phyloP scores from a whole-genome alignment of 2,797 vertebrate genomes.

The Sebastes iracundus region DNA sequence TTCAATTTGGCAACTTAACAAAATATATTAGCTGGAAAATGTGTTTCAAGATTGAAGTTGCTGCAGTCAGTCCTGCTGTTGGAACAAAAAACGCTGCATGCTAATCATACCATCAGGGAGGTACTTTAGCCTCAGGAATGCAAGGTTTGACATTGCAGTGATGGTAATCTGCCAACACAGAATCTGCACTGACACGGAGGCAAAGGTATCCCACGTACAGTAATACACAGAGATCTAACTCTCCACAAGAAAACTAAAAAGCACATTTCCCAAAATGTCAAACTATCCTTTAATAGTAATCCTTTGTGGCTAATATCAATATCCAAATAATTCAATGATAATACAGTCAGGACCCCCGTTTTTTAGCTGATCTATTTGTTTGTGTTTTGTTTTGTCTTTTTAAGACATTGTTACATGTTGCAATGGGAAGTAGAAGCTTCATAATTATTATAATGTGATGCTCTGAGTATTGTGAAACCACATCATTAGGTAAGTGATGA shows the following conservation, averaged over 20 bases:
- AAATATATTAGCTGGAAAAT: neutral
- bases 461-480: conserved; percentile 14
- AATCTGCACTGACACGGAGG: neutral
- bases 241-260: neutral
- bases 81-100: conserved; percentile 4
- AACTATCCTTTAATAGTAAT: neutral
- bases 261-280: neutral
- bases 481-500: neutral
- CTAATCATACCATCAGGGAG: conserved; percentile 16
- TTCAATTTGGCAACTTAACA: neutral
- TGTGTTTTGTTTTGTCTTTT: neutral
- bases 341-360: neutral
- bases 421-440: neutral
- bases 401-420: neutral
- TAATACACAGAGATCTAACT: neutral
- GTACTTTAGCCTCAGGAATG: conserved; percentile 10
- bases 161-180: conserved; percentile 14
- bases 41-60: neutral
- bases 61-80: neutral
- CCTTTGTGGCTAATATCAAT: neutral
- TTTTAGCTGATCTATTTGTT: neutral
- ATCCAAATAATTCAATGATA: neutral
- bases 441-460: neutral
- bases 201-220: neutral
- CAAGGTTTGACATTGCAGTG: conserved; percentile 26